Percentiles rank a stretch among this genome's conserved stretches.
Evolutionary conservation across 2,113 vertebrate genomes (phyloP).

Genomic region (Potamarius usumacintae): DNA sequence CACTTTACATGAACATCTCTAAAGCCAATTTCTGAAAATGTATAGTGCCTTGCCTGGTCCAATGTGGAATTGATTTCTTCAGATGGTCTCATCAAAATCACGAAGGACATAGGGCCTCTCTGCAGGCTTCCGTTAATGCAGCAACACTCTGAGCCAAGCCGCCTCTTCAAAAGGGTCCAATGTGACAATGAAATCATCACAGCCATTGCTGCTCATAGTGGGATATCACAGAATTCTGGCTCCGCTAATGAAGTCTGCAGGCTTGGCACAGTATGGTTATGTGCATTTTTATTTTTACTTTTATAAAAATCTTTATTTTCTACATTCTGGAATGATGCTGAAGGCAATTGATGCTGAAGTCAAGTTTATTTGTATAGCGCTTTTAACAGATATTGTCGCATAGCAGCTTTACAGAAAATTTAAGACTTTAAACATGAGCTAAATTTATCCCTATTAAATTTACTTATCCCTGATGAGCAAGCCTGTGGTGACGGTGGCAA

Average conservation of each 20-base stretch:
- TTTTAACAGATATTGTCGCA: too few species aligned
- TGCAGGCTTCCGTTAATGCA: not conserved
- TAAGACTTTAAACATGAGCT: too few species aligned
- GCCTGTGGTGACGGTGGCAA: too few species aligned
- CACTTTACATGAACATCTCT: not conserved
- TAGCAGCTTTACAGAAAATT: too few species aligned
- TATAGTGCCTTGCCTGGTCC: not conserved
- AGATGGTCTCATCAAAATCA: not conserved
- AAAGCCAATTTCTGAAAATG: not conserved
- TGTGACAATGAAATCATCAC: constrained; percentile 20
- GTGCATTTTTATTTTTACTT: not conserved
- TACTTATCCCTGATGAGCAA: too few species aligned
- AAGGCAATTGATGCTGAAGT: too few species aligned
- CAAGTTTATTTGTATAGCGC: too few species aligned
- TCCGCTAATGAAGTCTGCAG: constrained; percentile 13
- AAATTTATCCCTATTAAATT: too few species aligned
- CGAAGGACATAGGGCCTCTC: not conserved
- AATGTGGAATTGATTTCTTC: constrained; percentile 3
- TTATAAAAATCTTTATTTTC: too few species aligned
- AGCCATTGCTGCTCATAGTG: constrained; percentile 8
- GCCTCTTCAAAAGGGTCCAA: not conserved
- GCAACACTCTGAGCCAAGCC: not conserved
- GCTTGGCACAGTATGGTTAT: constrained; percentile 7
- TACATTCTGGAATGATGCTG: too few species aligned
- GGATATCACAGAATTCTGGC: not conserved